Percentiles rank a stretch among this genome's conserved stretches.
phyloP scores from a whole-genome alignment of 2,888 invertebrate genomes.

The Melinopterus prodromus region DNA sequence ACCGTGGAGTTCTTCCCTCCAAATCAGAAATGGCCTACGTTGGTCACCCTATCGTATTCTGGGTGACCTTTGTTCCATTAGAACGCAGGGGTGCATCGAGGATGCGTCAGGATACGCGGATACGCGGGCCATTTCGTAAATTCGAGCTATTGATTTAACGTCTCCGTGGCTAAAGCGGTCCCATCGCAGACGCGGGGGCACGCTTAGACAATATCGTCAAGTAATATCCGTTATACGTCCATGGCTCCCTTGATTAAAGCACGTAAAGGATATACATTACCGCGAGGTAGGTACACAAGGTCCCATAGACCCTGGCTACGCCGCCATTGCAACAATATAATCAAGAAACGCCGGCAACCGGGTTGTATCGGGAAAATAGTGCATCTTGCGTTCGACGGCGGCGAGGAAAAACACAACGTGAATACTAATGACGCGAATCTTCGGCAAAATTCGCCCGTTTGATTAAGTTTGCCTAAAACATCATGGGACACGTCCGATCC shows the following conservation, averaged over 20 bases:
- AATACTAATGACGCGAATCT: conserved; percentile 18
- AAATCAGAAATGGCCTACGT: no score
- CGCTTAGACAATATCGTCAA: conserved; percentile 53
- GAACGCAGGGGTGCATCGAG: neutral
- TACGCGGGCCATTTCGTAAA: conserved; percentile 18
- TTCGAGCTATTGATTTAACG: conserved; percentile 50
- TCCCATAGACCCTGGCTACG: neutral
- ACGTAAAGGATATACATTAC: conserved; percentile 56
- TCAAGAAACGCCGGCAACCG: conserved; percentile 17
- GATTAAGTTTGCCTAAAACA: neutral
- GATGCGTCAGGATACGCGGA: neutral
- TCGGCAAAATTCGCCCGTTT: conserved; percentile 4
- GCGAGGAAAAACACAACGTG: neutral
- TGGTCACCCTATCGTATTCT: neutral
- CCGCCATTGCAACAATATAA: conserved; percentile 11
- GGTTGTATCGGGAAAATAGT: conserved; percentile 25
- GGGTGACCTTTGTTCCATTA: neutral
- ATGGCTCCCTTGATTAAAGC: conserved; percentile 55
- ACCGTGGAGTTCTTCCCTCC: no score
- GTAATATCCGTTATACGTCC: conserved; percentile 52
- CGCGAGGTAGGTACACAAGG: conserved; percentile 33
- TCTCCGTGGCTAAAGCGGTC: conserved; percentile 38
- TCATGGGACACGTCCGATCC: neutral
- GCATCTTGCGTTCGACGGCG: conserved; percentile 16
- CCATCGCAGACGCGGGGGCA: conserved; percentile 19